Evolutionary conservation across 2,888 invertebrate species (phyloP).

Genomic region (Caenorhabditis zanzibari): DNA sequence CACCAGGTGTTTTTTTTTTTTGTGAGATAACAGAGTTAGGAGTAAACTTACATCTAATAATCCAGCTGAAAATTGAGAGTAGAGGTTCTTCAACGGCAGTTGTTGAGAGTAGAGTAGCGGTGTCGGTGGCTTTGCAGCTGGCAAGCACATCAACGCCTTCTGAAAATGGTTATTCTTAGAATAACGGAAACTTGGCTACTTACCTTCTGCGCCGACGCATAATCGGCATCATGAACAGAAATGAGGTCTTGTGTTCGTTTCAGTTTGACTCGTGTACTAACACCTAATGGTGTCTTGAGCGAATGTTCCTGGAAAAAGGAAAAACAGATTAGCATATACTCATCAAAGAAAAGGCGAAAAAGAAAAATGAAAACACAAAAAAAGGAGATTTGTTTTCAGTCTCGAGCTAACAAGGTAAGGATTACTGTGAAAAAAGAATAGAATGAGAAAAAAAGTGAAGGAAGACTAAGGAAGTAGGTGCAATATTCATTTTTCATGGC

Average conservation of each 20-base stretch:
- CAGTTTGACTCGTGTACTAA: constrained; percentile 59
- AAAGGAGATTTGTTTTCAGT: constrained; percentile 33
- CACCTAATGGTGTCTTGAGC: constrained; percentile 34
- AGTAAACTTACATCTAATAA: constrained; percentile 45
- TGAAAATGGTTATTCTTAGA: too few species aligned
- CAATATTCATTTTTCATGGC: constrained; percentile 55
- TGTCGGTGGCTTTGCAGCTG: constrained; percentile 48
- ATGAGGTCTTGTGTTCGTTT: constrained; percentile 68
- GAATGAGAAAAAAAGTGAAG: background rate
- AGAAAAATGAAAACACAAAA: background rate
- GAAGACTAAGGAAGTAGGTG: constrained; percentile 26
- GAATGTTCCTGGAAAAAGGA: constrained; percentile 41
- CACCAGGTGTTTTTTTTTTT: constrained; percentile 34
- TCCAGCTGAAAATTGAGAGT: constrained; percentile 48
- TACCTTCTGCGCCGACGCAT: constrained; percentile 46
- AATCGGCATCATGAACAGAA: constrained; percentile 64
- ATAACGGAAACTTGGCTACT: too few species aligned
- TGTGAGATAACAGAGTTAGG: background rate
- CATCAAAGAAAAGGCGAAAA: constrained; percentile 2
- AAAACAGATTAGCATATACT: constrained; percentile 31
- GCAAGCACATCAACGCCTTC: constrained; percentile 65
- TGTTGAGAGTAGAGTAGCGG: constrained; percentile 52
- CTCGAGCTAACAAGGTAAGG: constrained; percentile 46
- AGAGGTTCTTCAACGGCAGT: constrained; percentile 49
- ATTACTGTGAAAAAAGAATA: constrained; percentile 19